Conservation (phyloP, 92 coral and sea anemone species). For the Epizoanthus rinbou region DNA sequence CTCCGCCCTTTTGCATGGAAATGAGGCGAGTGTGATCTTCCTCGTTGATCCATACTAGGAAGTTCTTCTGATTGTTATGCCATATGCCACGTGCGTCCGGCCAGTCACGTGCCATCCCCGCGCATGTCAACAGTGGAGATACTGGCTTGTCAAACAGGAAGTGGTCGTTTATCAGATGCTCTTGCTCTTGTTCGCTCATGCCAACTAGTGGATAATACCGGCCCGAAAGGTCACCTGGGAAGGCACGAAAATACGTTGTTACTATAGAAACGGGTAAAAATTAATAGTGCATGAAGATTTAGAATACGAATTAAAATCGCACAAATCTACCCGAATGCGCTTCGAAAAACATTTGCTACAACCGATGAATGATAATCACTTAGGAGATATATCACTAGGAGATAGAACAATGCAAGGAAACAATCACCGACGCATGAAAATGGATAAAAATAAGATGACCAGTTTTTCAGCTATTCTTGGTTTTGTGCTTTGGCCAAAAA, state of each 20-base stretch:
- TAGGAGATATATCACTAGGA: not conserved
- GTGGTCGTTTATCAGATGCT: constrained; percentile 92
- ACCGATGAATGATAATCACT: not conserved
- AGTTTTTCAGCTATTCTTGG: not conserved
- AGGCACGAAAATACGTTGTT: not conserved
- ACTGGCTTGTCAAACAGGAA: constrained; percentile 99
- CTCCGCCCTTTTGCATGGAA: constrained; percentile 97
- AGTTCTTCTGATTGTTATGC: constrained; percentile 95
- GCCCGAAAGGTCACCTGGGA: constrained; percentile 93
- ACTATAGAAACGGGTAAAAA: not conserved
- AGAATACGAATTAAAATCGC: too few relatives aligned
- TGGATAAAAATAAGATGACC: not conserved
- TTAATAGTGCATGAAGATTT: not conserved
- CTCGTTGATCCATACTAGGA: constrained; percentile 96
- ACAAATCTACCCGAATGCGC: not conserved
- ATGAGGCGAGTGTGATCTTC: constrained; percentile 98
- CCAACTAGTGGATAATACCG: constrained; percentile 92
- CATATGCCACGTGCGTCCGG: constrained; percentile 99
- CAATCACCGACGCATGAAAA: not conserved
- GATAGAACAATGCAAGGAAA: not conserved
- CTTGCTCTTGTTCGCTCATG: constrained; percentile 92
- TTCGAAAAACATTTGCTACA: not conserved
- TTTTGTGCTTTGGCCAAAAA: not conserved
- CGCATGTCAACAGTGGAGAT: constrained; percentile 99
- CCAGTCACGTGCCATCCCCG: constrained; percentile 99